Conservation (phyloP, 2,797 vertebrate species). For the Manis javanica region DNA sequence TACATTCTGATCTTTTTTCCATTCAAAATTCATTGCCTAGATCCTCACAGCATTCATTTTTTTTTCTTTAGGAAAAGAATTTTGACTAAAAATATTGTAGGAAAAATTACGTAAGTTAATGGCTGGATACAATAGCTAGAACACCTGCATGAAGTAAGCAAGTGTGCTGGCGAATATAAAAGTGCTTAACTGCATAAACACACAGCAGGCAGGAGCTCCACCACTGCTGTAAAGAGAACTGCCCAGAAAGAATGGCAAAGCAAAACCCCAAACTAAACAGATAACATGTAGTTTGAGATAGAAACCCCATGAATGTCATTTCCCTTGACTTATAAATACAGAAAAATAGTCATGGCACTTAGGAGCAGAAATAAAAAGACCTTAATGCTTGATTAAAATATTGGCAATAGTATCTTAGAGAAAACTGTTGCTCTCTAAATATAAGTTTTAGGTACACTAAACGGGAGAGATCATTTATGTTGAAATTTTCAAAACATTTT, state of each 20-base stretch:
- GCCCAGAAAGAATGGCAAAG: not conserved
- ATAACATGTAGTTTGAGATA: conserved; percentile 7
- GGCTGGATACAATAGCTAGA: conserved; percentile 1
- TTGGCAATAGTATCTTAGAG: conserved; percentile 1
- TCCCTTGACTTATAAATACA: conserved; percentile 41
- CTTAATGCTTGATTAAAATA: conserved; percentile 52
- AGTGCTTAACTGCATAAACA: not conserved
- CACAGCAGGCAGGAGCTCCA: not conserved
- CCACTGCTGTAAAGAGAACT: conserved; percentile 18
- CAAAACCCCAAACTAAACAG: conserved; percentile 47
- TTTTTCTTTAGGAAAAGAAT: not conserved
- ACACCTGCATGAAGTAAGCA: conserved; percentile 15
- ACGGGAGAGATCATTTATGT: conserved; percentile 1
- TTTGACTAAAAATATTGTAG: conserved; percentile 22
- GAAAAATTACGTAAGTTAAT: conserved; percentile 23
- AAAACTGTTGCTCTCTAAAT: conserved; percentile 15
- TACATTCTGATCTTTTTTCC: not conserved
- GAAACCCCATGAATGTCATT: conserved; percentile 6
- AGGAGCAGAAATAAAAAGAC: conserved; percentile 26
- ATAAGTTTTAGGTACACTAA: conserved; percentile 48
- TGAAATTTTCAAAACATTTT: not conserved
- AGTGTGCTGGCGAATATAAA: not conserved
- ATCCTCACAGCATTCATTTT: conserved; percentile 41
- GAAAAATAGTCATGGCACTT: conserved; percentile 42
- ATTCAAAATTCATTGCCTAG: conserved; percentile 31